phyloP scores from a whole-genome alignment of 2,888 invertebrate species.

The Chalcosyrphus nemorum region DNA sequence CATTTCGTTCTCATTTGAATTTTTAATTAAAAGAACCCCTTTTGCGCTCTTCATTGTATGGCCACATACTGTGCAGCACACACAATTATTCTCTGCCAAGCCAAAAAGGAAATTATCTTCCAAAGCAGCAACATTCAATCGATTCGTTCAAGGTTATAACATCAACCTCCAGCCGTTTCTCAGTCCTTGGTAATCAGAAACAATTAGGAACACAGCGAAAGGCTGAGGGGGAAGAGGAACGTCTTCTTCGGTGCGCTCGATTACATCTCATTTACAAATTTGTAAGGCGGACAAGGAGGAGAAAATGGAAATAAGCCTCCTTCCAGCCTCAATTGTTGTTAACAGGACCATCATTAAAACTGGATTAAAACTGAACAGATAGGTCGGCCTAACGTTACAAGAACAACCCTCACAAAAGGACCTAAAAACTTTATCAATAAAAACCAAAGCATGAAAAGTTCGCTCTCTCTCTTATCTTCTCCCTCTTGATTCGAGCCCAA shows the following conservation, averaged over 20 bases:
- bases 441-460: constrained; percentile 71
- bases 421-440: constrained; percentile 73
- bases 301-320: constrained; percentile 41
- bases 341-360: constrained; percentile 75
- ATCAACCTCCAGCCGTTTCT: constrained; percentile 19
- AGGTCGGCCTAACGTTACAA: constrained; percentile 43
- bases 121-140: constrained; percentile 36
- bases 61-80: neutral
- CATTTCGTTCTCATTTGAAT: constrained; percentile 33
- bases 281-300: constrained; percentile 14
- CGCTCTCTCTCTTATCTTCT: constrained; percentile 4
- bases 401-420: constrained; percentile 10
- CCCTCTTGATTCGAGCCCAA: constrained; percentile 12
- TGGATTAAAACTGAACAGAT: constrained; percentile 74
- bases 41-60: too few relatives aligned
- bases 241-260: constrained; percentile 57
- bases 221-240: too few relatives aligned
- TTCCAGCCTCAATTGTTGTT: constrained; percentile 32
- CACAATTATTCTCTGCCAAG: neutral
- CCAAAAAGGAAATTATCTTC: constrained; percentile 8
- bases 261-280: constrained; percentile 71
- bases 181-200: constrained; percentile 59
- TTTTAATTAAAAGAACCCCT: constrained; percentile 55
- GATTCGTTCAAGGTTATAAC: constrained; percentile 31
- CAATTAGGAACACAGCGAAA: constrained; percentile 63